Conservation (phyloP, 2,797 vertebrate species). For the Aplochiton taeniatus region DNA sequence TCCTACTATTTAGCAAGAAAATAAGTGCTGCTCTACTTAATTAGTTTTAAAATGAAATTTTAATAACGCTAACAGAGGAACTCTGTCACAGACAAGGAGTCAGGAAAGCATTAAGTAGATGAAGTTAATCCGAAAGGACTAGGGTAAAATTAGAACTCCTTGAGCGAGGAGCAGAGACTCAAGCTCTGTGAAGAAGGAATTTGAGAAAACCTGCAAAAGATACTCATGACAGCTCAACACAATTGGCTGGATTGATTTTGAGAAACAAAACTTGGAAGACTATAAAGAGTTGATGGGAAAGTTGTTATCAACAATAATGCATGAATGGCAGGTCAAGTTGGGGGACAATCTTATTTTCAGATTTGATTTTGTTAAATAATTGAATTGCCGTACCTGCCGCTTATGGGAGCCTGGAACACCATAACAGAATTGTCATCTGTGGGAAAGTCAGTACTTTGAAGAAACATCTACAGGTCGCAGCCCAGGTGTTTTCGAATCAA, state of each 20-base stretch:
- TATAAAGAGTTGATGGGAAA: not conserved
- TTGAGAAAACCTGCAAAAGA: conserved; percentile 41
- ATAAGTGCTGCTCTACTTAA: conserved; percentile 69
- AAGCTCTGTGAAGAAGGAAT: conserved; percentile 45
- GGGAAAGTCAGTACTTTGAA: too few relatives aligned
- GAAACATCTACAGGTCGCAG: too few relatives aligned
- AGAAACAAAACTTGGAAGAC: not conserved
- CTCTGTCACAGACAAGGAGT: conserved; percentile 56
- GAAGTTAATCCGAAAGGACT: conserved; percentile 70
- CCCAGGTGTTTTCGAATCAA: too few relatives aligned
- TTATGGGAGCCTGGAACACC: not conserved
- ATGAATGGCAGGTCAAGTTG: conserved; percentile 9
- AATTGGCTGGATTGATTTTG: not conserved
- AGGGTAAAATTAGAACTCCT: conserved; percentile 61
- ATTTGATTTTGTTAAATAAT: conserved; percentile 45
- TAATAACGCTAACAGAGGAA: conserved; percentile 72
- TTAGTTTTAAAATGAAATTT: conserved; percentile 73
- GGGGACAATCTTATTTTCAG: conserved; percentile 32
- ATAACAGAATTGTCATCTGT: too few relatives aligned
- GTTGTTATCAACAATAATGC: conserved; percentile 14
- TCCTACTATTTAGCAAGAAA: conserved; percentile 62
- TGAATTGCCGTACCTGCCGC: conserved; percentile 13
- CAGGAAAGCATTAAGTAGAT: conserved; percentile 69
- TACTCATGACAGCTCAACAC: not conserved
- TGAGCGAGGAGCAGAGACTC: conserved; percentile 44